phyloP scores from a whole-genome alignment of 2,888 invertebrate genomes.

The Griposia aprilina region DNA sequence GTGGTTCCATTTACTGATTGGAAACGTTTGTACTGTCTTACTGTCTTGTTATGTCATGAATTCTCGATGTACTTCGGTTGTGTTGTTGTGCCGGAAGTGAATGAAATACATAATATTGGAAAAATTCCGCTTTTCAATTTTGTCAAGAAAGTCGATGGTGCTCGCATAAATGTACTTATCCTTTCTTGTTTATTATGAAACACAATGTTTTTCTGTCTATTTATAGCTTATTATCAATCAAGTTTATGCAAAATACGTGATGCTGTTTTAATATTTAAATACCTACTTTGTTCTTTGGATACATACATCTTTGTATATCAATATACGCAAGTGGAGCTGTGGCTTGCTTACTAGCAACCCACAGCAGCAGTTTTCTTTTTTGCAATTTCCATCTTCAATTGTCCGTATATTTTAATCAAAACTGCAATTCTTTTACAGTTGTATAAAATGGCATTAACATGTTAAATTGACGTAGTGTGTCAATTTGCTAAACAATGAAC shows the following conservation, averaged over 20 bases:
- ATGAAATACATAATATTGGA: constrained; percentile 13
- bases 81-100: neutral
- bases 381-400: neutral
- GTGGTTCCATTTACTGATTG: constrained; percentile 69
- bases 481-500: too few species aligned
- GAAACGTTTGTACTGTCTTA: constrained; percentile 35
- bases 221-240: neutral
- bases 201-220: neutral
- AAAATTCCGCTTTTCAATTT: neutral
- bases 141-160: neutral
- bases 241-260: neutral
- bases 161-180: too few species aligned
- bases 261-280: neutral
- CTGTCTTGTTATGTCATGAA: constrained; percentile 23
- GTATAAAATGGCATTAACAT: neutral
- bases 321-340: neutral
- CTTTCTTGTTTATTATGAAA: neutral
- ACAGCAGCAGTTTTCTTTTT: too few species aligned
- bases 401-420: neutral
- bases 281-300: neutral
- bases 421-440: neutral
- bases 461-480: too few species aligned
- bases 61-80: constrained; percentile 4
- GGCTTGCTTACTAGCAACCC: too few species aligned
- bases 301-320: neutral